Evolutionary conservation across 2,888 invertebrate genomes (phyloP), one percentile per base, ranked within the genome.

Genomic region (Boloria selene): DNA sequence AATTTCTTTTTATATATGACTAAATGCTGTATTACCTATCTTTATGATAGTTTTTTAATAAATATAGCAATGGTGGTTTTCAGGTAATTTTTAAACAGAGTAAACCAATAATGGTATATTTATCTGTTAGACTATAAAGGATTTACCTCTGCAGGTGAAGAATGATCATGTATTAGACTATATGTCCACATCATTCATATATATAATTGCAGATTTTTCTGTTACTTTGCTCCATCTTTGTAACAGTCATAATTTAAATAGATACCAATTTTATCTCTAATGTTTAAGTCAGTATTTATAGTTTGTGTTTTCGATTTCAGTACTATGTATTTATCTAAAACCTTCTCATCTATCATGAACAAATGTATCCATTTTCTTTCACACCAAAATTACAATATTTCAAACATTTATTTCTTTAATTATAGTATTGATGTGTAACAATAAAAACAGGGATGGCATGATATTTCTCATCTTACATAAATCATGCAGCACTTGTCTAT

Each of bases 401-500:
- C 26, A 22, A 45, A 56, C 31, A 49, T 59, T 38, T 31, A 59
- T 50, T 49, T 14, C 59, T 17, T 59, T 50, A 6, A 59, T 14
- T 7, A 7, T 14, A 50, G 17, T 31, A 59, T 50, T 59, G 38
- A 22, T 45, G 45, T 45, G 16, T 31, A 31, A 59, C 31, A 49
- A 31, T 17, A 49, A 50, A 59, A 47, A 38, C 31, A 38, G 17
- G 47, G 16, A 31, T 22, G 47, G 26, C 17, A 47, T 49, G 31
- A 13, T 3, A 18, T 31, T 59, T 59, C 49, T 38, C 56, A 56
- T 56, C 26, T 18, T 14, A 49, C 47, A 13, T 5, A 52, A 59
- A 59, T 58, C 64, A 59, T 64, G 64, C 52, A 59, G 38, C 18
- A 52, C 58, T 61, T 64, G 47, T 61, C 54, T 38, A 18, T 44